A percentile compares a stretch with the other conserved stretches of the same genome.
Conservation (phyloP, 2,113 vertebrate genomes). For the Sylvietta virens region DNA sequence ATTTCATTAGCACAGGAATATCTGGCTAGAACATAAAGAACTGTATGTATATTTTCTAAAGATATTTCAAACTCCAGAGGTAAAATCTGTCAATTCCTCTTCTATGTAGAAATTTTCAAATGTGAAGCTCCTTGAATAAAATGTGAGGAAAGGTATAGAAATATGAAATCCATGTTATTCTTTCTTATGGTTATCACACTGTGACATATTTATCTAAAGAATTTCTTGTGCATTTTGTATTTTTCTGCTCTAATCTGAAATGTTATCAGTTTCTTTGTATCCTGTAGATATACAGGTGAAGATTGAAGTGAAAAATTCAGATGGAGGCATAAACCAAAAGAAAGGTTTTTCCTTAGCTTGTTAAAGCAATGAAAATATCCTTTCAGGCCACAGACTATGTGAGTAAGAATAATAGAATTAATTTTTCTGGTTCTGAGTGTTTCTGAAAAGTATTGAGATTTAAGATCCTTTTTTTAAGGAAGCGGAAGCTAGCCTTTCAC, state of each 20-base stretch:
- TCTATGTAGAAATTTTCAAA: background rate
- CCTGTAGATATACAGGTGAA: background rate
- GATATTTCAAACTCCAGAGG: background rate
- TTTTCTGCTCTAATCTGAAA: background rate
- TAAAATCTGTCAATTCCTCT: background rate
- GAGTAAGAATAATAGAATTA: background rate
- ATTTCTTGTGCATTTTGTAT: background rate
- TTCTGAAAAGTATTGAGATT: background rate
- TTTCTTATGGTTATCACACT: background rate
- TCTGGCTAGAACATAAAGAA: background rate
- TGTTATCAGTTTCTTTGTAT: background rate
- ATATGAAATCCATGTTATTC: background rate
- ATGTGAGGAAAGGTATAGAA: background rate
- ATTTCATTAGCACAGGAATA: background rate
- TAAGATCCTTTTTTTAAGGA: background rate
- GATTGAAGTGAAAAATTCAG: background rate
- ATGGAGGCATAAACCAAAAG: background rate
- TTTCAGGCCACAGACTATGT: background rate
- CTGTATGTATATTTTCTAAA: background rate
- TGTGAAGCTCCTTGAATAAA: background rate
- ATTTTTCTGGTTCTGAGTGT: background rate
- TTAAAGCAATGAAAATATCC: background rate
- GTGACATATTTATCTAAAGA: background rate
- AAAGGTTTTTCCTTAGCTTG: background rate
- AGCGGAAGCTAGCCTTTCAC: background rate